A percentile compares a stretch with the other conserved stretches of the same genome.
These are phyloP conservation scores for Chromis chromis DNA, from an alignment of 2,797 vertebrate genomes.

Conservation along the genomic window DNA sequence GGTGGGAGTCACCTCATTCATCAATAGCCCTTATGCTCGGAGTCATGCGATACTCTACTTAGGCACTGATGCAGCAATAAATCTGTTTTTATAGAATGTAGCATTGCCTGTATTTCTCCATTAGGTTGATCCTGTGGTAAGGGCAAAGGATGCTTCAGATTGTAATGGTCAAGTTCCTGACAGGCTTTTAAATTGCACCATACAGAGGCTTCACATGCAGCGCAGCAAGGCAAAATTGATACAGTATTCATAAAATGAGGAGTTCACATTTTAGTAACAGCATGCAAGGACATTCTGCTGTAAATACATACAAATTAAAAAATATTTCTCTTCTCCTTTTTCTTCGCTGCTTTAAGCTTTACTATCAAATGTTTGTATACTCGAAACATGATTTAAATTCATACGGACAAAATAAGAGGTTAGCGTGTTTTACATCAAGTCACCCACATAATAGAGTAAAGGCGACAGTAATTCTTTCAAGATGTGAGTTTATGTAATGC, in stretches of 20 bases:
- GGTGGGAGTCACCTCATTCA: conserved; percentile 71
- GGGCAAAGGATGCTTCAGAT: conserved; percentile 41
- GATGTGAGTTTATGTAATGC: conserved; percentile 64
- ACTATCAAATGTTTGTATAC: conserved; percentile 33
- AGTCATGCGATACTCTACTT: conserved; percentile 69
- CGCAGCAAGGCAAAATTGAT: conserved; percentile 17
- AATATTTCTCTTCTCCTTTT: too few species aligned
- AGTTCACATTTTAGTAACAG: conserved; percentile 14
- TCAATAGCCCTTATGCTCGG: conserved; percentile 65
- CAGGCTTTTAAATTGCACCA: conserved; percentile 50
- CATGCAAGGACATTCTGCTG: background rate
- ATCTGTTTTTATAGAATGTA: conserved; percentile 72
- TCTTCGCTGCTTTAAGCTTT: too few species aligned
- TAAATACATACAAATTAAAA: conserved; percentile 13
- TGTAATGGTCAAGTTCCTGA: conserved; percentile 60
- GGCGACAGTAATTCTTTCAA: conserved; percentile 60
- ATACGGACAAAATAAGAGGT: conserved; percentile 34
- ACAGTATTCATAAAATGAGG: conserved; percentile 17
- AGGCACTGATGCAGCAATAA: conserved; percentile 71
- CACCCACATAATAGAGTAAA: conserved; percentile 46
- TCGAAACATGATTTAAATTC: conserved; percentile 34
- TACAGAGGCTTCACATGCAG: conserved; percentile 9
- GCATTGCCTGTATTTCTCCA: conserved; percentile 66
- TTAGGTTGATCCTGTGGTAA: conserved; percentile 53
- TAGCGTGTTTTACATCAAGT: conserved; percentile 49